phyloP scores from a whole-genome alignment of 2,113 vertebrate species.

The Hylia prasina region DNA sequence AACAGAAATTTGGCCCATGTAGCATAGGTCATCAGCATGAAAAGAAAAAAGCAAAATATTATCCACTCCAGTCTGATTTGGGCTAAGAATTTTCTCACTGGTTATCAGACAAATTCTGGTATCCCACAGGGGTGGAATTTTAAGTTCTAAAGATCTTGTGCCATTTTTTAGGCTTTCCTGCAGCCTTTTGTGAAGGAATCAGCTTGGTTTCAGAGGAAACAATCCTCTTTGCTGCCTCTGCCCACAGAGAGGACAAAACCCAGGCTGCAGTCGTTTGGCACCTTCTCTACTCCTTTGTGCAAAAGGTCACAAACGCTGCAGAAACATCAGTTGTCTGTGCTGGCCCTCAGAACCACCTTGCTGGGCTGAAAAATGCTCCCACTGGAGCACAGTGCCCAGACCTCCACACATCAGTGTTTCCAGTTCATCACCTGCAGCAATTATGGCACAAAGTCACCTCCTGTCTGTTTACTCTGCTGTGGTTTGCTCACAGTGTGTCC shows the following conservation, averaged over 20 bases:
- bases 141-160: not conserved
- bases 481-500: not conserved
- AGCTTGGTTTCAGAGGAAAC: not conserved
- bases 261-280: not conserved
- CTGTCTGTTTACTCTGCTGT: accelerated
- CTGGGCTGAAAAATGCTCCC: not conserved
- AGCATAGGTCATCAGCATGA: not conserved
- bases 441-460: accelerated
- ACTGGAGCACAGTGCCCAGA: accelerated
- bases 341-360: not conserved
- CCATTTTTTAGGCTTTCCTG: not conserved
- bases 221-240: not conserved
- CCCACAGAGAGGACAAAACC: not conserved
- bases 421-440: not conserved
- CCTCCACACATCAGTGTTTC: not conserved
- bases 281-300: not conserved
- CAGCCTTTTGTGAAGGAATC: not conserved
- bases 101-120: not conserved
- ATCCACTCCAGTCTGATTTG: not conserved
- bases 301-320: constrained; percentile 8
- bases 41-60: not conserved
- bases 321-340: not conserved
- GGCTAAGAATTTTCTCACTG: not conserved
- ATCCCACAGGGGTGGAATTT: not conserved
- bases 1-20: not conserved